phyloP scores from a whole-genome alignment of 1,140 invertebrate genomes.

The Macrobrachium nipponense region DNA sequence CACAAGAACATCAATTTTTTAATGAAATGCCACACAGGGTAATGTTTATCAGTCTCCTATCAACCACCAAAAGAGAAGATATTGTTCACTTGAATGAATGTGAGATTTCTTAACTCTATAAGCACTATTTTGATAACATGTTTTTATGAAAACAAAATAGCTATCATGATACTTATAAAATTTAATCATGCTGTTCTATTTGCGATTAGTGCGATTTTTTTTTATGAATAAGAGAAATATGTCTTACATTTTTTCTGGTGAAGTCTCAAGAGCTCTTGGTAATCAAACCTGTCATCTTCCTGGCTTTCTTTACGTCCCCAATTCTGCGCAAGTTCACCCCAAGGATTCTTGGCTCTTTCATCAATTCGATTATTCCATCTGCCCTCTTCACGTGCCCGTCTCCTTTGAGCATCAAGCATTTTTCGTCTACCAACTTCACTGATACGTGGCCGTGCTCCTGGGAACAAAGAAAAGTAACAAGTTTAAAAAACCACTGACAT shows the following conservation, averaged over 20 bases:
- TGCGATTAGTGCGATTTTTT: too few species aligned
- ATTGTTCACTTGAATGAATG: too few species aligned
- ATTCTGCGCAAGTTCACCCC: constrained; percentile 56
- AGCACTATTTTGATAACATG: too few species aligned
- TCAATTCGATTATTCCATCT: constrained; percentile 22
- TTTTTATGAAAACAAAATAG: too few species aligned
- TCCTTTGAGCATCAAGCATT: constrained; percentile 33
- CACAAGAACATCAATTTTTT: too few species aligned
- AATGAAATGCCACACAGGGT: too few species aligned
- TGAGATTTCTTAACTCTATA: too few species aligned
- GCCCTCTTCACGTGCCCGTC: constrained; percentile 16
- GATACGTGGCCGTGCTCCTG: background rate
- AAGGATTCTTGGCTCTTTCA: constrained; percentile 55
- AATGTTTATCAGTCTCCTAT: background rate
- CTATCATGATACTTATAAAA: too few species aligned
- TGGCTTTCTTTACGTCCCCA: constrained; percentile 61
- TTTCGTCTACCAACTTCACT: constrained; percentile 31
- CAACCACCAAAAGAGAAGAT: background rate
- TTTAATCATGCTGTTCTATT: too few species aligned
- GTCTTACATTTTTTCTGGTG: constrained; percentile 23
- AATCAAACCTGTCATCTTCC: constrained; percentile 46
- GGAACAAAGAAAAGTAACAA: background rate
- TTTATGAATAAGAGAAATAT: too few species aligned
- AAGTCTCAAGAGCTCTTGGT: constrained; percentile 49
- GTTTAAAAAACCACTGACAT: background rate